Evolutionary conservation across 2,888 invertebrate genomes (phyloP), one percentile per base, ranked within the genome.

Genomic region (Drosophila hawaiiensis): DNA sequence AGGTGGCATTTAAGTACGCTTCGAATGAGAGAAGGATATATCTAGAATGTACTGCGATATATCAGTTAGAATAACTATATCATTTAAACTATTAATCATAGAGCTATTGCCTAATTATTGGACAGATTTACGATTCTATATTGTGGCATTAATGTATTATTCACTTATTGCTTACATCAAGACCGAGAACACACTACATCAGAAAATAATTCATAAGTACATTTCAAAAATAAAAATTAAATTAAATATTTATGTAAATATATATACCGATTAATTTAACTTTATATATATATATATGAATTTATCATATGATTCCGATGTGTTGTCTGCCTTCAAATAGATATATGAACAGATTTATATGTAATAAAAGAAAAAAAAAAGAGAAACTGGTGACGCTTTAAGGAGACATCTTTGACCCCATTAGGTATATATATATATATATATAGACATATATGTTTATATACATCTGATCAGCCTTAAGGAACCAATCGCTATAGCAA

Each of bases 1-100:
- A n/a, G 4, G 28, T 39, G 49, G 39, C 49, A 68, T 55, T 31
- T 54, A 22, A 37, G 50, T 47, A 59, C 31, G 25, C 22, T 25
- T 4, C 33, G n/a, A n/a, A 35, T 28, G 33, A 2, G 12, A 14
- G 31, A 29, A 10, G 2, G 22, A 58, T 25, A 43, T 47, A 19
- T 22, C 4, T 12, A 19, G 10, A 22, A 25, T 47, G 25, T 25
- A 4, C 2, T 1, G 47, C 25, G 25, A 47, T 25, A 25, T 4
- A 25, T 2, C 16, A 47, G 25, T 16, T 47, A 25, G 25, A 4
- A 25, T 47, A 47, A 4, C 47, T 7, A 25, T 47, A 47, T 25
- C 16, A 25, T 9, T 47, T 47, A 47, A 25, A 9, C 25, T 47
- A 47, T 47, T 7, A 25, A 25, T 47, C 25, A 16, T 47, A 47